Percentiles rank a stretch among this genome's conserved stretches.
phyloP scores from a whole-genome alignment of 35 echinoderm and acorn worm species.

The Holothuria glaberrima region DNA sequence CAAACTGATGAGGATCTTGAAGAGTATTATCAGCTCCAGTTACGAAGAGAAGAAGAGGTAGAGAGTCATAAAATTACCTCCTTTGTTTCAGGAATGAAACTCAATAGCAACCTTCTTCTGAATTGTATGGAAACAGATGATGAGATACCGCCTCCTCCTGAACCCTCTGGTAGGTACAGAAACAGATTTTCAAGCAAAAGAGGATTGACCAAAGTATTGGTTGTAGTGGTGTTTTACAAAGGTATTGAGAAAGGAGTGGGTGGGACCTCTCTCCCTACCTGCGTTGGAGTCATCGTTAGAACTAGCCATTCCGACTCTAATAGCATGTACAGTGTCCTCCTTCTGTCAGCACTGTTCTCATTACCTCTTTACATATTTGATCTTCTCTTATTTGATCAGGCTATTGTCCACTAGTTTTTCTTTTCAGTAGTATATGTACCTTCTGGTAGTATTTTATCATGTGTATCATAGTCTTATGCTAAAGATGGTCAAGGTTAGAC shows the following conservation, averaged over 20 bases:
- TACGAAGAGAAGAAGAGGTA: background rate
- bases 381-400: too few species aligned
- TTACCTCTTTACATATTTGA: too few species aligned
- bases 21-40: background rate
- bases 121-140: constrained; percentile 3
- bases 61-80: constrained; percentile 6
- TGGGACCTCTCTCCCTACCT: background rate
- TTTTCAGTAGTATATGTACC: too few species aligned
- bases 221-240: background rate
- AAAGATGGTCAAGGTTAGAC: too few species aligned
- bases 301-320: too few species aligned
- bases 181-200: background rate
- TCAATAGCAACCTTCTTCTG: constrained; percentile 6
- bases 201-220: background rate
- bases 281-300: too few species aligned
- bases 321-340: too few species aligned
- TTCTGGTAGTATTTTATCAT: too few species aligned
- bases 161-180: background rate
- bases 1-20: background rate
- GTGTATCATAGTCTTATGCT: too few species aligned
- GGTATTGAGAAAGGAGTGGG: too few species aligned
- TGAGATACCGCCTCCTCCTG: background rate
- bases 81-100: background rate
- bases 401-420: too few species aligned
- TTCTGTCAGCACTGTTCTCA: too few species aligned